Percentiles rank a stretch among this genome's conserved stretches.
phyloP scores from a whole-genome alignment of 2,888 invertebrate species.

The Hydriomena furcata region DNA sequence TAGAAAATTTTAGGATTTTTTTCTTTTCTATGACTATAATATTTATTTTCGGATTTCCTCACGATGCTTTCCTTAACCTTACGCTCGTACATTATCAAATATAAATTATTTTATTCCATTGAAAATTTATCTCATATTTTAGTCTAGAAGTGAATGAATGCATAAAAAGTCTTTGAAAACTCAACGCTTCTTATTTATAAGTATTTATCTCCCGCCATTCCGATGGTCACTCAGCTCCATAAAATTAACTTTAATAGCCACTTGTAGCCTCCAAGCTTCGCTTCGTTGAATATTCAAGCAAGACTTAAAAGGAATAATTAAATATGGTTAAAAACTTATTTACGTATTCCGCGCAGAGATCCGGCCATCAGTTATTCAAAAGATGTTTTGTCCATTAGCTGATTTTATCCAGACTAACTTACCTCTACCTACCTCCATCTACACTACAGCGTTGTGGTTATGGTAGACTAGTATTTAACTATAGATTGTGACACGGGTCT shows the following conservation, averaged over 20 bases:
- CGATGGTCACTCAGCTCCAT: slow-evolving; percentile 35
- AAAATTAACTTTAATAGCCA: slow-evolving; percentile 41
- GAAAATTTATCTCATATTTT: background rate
- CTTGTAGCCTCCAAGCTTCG: slow-evolving; percentile 41
- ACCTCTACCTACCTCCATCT: too few species aligned
- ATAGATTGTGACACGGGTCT: too few species aligned
- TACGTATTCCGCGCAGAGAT: slow-evolving; percentile 65
- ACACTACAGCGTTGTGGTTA: too few species aligned
- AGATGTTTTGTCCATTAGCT: slow-evolving; percentile 65
- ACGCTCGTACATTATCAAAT: too few species aligned
- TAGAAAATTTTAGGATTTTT: too few species aligned
- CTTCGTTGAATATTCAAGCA: slow-evolving; percentile 71
- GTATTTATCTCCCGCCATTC: slow-evolving; percentile 25
- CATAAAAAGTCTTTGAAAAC: too few species aligned
- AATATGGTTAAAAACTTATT: slow-evolving; percentile 75
- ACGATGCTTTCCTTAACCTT: too few species aligned
- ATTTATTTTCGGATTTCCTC: too few species aligned
- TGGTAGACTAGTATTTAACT: too few species aligned
- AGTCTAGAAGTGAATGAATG: too few species aligned
- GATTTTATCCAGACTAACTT: slow-evolving; percentile 25
- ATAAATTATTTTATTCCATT: background rate
- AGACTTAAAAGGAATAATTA: slow-evolving; percentile 71
- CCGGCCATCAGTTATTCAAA: slow-evolving; percentile 70
- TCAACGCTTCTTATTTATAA: slow-evolving; percentile 4
- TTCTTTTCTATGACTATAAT: too few species aligned